Base-by-base conservation (phyloP, 92 coral and sea anemone species). In the Umimayanthus kanabou region DNA sequence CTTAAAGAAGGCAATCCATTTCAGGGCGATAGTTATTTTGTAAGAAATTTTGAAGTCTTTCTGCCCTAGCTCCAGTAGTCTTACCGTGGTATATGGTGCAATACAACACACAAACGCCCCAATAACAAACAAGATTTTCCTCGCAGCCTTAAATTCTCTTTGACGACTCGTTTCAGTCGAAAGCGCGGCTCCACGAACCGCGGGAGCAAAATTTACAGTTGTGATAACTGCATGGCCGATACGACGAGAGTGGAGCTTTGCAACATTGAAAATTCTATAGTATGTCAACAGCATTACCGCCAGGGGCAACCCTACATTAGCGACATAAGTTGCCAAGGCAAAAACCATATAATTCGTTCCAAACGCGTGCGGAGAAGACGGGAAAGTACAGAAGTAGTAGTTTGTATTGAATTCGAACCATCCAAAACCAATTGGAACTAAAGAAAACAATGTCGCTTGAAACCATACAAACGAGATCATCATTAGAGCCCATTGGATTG, bases 161-260 rank as follows among this genome's bases (percentile, higher is more conserved):
- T 97, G 99, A 11, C 99, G 88, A 73, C 99, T 96, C 2, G 95
- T 89, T 58, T 97, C 99, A 4, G 95, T 94, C 18, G 96, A 88
- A 84, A 97, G 76, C 26, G 80, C 69, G 5, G 94, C 90, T 18
- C 93, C 92, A 2, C 93, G 90, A 1, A 93, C 92, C 0, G 93
- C 96, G 9, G 90, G 88, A 28, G 94, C 99, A 18, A 97, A 86
- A 25, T 94, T 93, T 0, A 95, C 94, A 9, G 96, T 94, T 33
- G 91, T 92, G 16, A 97, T 87, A 22, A 97, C 98, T 1, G 99
- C 99, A n/a, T 95, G 99, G 42, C 98, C 99, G 1, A 97, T 94
- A 15, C 99, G 93, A 23, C 96, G 93, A 2, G 99, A 97, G 58
- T 97, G 99, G 4, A 93, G 89, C 70, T 92, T 95, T 2, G 99